phyloP scores from a whole-genome alignment of 2,113 vertebrate species.

The Oophaga pumilio region DNA sequence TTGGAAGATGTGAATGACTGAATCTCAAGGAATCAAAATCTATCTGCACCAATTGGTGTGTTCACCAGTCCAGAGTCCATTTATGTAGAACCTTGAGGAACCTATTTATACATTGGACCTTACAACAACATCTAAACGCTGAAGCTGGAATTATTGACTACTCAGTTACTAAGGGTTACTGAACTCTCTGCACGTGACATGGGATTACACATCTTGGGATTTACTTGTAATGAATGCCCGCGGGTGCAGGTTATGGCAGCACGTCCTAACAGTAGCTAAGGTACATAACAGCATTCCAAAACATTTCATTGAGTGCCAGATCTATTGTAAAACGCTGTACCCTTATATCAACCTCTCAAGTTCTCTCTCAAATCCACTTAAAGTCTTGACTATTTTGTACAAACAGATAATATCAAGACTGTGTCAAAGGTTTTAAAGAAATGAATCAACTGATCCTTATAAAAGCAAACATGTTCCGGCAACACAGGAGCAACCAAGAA shows the following conservation, averaged over 20 bases:
- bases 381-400: constrained; percentile 54
- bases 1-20: too few species aligned
- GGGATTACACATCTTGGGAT: neutral
- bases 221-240: neutral
- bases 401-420: constrained; percentile 56
- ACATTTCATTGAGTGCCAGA: constrained; percentile 29
- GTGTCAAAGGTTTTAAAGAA: constrained; percentile 49
- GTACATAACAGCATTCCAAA: constrained; percentile 45
- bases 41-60: too few species aligned
- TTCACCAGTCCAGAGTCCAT: too few species aligned
- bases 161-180: neutral
- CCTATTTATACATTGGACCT: too few species aligned
- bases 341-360: constrained; percentile 37
- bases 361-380: constrained; percentile 56
- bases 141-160: neutral
- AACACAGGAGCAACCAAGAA: constrained; percentile 18
- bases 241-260: neutral
- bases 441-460: constrained; percentile 49
- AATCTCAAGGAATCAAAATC: too few species aligned
- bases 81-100: too few species aligned
- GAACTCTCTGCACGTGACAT: neutral
- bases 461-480: constrained; percentile 50
- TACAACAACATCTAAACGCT: neutral
- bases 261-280: constrained; percentile 27
- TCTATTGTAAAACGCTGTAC: constrained; percentile 34